These are phyloP conservation scores for Monoplex corrugatus DNA, from an alignment of 2,888 invertebrate genomes.

Conservation along the genomic window DNA sequence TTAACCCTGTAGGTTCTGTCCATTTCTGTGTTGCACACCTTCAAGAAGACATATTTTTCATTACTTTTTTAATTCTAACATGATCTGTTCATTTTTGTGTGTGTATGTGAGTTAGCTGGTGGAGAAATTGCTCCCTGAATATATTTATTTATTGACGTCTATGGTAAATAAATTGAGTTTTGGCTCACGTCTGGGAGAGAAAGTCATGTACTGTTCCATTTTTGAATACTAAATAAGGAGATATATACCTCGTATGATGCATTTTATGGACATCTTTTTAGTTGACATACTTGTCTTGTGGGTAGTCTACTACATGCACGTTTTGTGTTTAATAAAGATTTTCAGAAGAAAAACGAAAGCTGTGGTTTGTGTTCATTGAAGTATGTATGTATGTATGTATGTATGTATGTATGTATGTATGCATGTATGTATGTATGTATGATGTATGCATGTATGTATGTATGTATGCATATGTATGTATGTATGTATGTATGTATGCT, in stretches of 20 bases:
- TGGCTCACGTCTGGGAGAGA: too few species aligned
- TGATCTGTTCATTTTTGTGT: too few species aligned
- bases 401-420: slow-evolving; percentile 27
- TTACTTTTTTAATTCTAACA: neutral
- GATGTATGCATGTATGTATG: slow-evolving; percentile 8
- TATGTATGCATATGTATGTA: slow-evolving; percentile 26
- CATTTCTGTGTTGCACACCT: too few species aligned
- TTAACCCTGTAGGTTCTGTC: too few species aligned
- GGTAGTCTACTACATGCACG: slow-evolving; percentile 18
- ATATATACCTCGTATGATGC: neutral
- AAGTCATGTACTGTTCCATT: too few species aligned
- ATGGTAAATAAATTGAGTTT: too few species aligned
- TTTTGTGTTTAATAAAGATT: slow-evolving; percentile 26
- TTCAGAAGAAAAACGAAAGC: neutral
- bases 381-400: slow-evolving; percentile 7
- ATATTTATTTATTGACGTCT: neutral
- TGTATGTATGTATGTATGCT: neutral
- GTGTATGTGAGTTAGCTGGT: neutral
- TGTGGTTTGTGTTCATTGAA: neutral
- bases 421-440: slow-evolving; percentile 6
- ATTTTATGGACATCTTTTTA: neutral
- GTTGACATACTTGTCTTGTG: neutral
- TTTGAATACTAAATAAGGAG: too few species aligned
- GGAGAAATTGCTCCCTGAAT: neutral
- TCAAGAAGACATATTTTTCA: too few species aligned